Percentiles rank a stretch among this genome's conserved stretches.
phyloP scores from a whole-genome alignment of 30 jellyfish, hydroid and myxozoan genomes.

The Turritopsis dohrnii region DNA sequence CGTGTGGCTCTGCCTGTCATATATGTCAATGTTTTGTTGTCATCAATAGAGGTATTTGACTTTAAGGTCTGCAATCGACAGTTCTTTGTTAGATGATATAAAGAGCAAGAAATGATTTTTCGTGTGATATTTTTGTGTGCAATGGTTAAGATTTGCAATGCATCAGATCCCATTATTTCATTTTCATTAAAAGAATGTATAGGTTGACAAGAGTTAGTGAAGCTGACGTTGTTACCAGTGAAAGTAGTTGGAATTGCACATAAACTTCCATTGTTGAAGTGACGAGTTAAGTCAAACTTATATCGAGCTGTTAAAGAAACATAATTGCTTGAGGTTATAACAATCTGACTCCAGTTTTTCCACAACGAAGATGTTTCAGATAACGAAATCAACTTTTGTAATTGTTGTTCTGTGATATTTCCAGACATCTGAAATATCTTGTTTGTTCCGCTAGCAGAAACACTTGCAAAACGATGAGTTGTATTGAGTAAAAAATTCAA shows the following conservation, averaged over 20 bases:
- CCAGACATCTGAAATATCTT: not conserved
- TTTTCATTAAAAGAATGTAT: not conserved
- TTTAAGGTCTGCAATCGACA: not conserved
- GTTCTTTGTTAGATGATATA: not conserved
- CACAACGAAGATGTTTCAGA: not conserved
- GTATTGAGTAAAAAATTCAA: not conserved
- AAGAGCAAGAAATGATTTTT: not conserved
- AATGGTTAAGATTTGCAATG: not conserved
- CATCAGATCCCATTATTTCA: not conserved
- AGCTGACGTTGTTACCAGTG: not conserved
- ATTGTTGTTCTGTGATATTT: not conserved
- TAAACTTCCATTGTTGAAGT: not conserved
- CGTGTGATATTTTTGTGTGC: not conserved
- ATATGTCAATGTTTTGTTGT: not conserved
- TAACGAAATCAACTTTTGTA: not conserved
- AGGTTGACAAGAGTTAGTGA: not conserved
- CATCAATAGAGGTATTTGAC: not conserved
- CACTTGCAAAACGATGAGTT: not conserved
- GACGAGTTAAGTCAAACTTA: conserved; percentile 2
- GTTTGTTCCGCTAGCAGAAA: not conserved
- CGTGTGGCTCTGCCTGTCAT: not conserved
- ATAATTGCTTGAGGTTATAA: not conserved
- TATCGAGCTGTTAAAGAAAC: not conserved
- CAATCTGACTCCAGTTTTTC: not conserved
- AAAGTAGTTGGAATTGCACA: not conserved